These are phyloP conservation scores for Teleogryllus oceanicus DNA, from an alignment of 2,888 invertebrate genomes.

Conservation along the genomic window DNA sequence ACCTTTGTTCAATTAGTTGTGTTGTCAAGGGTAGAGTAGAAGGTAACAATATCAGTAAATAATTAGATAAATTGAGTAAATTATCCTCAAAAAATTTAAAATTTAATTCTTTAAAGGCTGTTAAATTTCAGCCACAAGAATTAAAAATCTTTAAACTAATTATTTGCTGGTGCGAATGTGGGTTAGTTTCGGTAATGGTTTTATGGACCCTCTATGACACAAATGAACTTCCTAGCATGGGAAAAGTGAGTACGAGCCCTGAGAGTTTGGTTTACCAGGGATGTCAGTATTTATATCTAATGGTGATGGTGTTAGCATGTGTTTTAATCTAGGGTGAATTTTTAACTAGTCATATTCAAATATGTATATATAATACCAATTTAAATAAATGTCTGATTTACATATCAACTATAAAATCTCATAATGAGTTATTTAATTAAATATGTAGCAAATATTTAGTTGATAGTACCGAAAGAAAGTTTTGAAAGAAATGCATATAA, in stretches of 20 bases:
- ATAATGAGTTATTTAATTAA: neutral
- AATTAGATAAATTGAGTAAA: neutral
- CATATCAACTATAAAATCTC: neutral
- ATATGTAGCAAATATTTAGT: neutral
- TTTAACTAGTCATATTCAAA: neutral
- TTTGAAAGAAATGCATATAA: neutral
- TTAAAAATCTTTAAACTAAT: neutral
- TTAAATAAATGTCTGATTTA: neutral
- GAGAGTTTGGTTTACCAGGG: neutral
- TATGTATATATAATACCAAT: neutral
- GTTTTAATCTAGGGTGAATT: neutral
- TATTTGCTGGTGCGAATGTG: constrained; percentile 8
- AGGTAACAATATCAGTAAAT: constrained; percentile 19
- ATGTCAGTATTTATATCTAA: neutral
- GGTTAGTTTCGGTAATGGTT: neutral
- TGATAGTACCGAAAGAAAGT: neutral
- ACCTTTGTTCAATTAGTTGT: constrained; percentile 20
- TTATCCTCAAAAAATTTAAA: neutral
- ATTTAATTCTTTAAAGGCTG: neutral
- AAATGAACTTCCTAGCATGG: constrained; percentile 2
- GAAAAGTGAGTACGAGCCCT: neutral
- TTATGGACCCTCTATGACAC: neutral
- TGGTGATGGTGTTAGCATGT: neutral
- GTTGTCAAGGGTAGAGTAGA: constrained; percentile 19
- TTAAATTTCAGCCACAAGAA: neutral